A percentile compares a stretch with the other conserved stretches of the same genome.
Conservation (phyloP, 2,797 vertebrate genomes). For the Danio choprae region DNA sequence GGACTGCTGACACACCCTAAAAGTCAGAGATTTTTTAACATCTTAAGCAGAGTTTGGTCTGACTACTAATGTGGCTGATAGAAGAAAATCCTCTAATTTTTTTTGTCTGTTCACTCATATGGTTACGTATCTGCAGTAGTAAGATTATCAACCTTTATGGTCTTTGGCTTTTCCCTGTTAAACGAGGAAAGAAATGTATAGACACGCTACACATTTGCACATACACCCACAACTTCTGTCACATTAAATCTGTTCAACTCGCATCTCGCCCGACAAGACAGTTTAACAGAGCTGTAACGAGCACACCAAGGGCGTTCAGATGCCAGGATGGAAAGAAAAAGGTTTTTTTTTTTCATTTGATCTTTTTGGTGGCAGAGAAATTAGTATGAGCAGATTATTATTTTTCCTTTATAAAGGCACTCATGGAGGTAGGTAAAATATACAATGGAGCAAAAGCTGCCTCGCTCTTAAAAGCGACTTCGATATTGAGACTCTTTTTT, state of each 20-base stretch:
- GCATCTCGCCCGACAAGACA: slow-evolving; percentile 1
- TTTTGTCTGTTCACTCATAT: slow-evolving; percentile 3
- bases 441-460: slow-evolving; percentile 41
- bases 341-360: slow-evolving; percentile 50
- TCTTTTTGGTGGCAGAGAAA: slow-evolving; percentile 57
- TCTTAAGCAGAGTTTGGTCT: slow-evolving; percentile 8
- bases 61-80: slow-evolving; percentile 19
- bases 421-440: slow-evolving; percentile 49
- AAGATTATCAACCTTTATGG: neutral
- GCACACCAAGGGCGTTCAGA: neutral
- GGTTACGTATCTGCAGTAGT: neutral
- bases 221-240: slow-evolving; percentile 30
- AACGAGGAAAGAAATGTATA: slow-evolving; percentile 31
- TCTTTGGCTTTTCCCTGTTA: slow-evolving; percentile 14
- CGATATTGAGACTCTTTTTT: slow-evolving; percentile 50
- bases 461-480: slow-evolving; percentile 53
- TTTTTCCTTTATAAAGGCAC: slow-evolving; percentile 59
- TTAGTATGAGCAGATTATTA: slow-evolving; percentile 60
- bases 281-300: slow-evolving; percentile 21
- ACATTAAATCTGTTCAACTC: slow-evolving; percentile 33
- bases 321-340: slow-evolving; percentile 26
- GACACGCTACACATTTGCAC: slow-evolving; percentile 31
- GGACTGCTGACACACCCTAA: slow-evolving; percentile 45
- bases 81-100: neutral
- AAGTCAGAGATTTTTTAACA: slow-evolving; percentile 29